Evolutionary conservation across 2,113 vertebrate genomes (phyloP), one percentile per base, ranked within the genome.

Genomic region (Passer montanus): DNA sequence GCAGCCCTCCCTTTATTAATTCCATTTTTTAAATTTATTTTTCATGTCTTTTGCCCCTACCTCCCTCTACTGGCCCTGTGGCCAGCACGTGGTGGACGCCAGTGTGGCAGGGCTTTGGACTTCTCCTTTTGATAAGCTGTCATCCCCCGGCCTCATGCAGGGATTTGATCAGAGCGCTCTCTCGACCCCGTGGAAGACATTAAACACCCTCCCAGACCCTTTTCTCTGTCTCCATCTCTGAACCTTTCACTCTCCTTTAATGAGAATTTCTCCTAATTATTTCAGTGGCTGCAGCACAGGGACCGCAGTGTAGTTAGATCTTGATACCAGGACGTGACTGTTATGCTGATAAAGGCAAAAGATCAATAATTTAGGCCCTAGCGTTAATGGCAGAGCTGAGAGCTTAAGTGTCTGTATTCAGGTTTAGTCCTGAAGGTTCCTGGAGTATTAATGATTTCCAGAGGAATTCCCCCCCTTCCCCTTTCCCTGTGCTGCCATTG

Each of bases 231-330:
- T 97, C 96, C 95, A 95, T 95, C 95, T 96, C 97, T 96, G 94
- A 98, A 97, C 97, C 98, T 95, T 98, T 97, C 98, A 98, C 98
- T 98, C 98, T 97, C 92, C 98, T 98, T 99, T 99, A 99, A 99
- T 99, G 99, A 99, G 99, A 99, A 99, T 98, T 98, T 97, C 98
- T 99, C 98, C 99, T 99, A 99, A 99, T 99, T 99, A 99, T 99
- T 99, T 99, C 99, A 98, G 98, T 98, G 99, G 98, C 98, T 99
- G 98, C 98, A 98, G 98, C 98, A 96, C 95, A 98, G 98, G 98
- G 98, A 98, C 98, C 77, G 98, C 98, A 98, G 97, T 98, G 97
- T 98, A 98, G 98, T 98, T 98, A 98, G 98, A 98, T 98, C 98
- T 98, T 96, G 97, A 98, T 97, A 96, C 98, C 49, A 28, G 97